Percentiles rank a stretch among this genome's conserved stretches.
phyloP scores from a whole-genome alignment of 2,113 vertebrate species.

The Otis tarda region DNA sequence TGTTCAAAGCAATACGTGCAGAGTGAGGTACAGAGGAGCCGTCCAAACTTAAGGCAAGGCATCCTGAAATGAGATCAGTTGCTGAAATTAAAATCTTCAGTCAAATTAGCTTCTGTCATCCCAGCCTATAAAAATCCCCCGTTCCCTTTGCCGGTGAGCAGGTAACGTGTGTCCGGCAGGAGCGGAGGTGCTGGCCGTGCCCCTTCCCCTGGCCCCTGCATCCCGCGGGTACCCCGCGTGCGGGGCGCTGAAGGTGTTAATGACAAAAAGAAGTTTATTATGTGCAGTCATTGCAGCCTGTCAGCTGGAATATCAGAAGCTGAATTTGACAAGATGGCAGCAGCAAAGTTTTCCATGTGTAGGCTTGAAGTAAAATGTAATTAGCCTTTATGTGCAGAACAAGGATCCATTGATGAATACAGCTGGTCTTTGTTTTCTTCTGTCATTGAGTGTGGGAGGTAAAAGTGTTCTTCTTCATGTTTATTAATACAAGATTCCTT shows the following conservation, averaged over 20 bases:
- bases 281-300: constrained; percentile 40
- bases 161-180: neutral
- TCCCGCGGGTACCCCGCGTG: neutral
- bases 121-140: accelerated
- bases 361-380: constrained; percentile 87
- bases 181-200: neutral
- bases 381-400: constrained; percentile 88
- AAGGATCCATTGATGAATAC: constrained; percentile 90
- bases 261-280: constrained; percentile 5
- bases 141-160: neutral
- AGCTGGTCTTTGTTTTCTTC: constrained; percentile 86
- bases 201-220: neutral
- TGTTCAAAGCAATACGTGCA: accelerated
- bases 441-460: constrained; percentile 84
- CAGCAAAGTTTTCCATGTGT: constrained; percentile 86
- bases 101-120: neutral
- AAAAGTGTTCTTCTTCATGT: constrained; percentile 86
- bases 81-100: neutral
- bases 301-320: constrained; percentile 75
- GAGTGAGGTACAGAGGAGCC: neutral
- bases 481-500: constrained; percentile 85
- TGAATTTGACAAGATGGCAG: constrained; percentile 72
- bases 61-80: neutral
- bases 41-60: neutral
- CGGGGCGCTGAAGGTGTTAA: constrained; percentile 48